A percentile compares a stretch with the other conserved stretches of the same genome.
Evolutionary conservation across 2,113 vertebrate genomes (phyloP).

Genomic region (Varanus salvator): DNA sequence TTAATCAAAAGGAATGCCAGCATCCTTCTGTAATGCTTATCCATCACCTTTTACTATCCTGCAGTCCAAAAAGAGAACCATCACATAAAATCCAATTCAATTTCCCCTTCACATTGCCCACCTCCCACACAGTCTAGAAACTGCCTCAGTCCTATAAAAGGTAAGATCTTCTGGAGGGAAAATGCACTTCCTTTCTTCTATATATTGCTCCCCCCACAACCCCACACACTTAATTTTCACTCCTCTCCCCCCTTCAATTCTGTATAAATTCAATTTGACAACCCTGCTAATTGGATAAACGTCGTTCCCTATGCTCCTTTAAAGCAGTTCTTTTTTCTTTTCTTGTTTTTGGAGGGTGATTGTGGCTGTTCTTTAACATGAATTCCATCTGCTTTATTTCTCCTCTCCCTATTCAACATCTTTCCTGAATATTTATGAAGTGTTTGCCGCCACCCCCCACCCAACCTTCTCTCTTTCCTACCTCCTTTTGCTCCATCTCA

Average conservation of each 20-base stretch:
- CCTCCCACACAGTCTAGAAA: constrained; percentile 59
- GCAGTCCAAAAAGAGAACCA: neutral
- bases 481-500: constrained; percentile 51
- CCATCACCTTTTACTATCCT: neutral
- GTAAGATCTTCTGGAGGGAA: constrained; percentile 57
- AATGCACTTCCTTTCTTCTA: constrained; percentile 67
- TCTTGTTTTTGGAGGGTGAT: constrained; percentile 84
- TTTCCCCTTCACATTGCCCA: constrained; percentile 41
- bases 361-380: constrained; percentile 82
- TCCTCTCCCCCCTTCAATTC: constrained; percentile 69
- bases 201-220: constrained; percentile 52
- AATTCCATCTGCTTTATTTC: constrained; percentile 90
- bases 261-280: constrained; percentile 99
- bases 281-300: constrained; percentile 99
- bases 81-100: neutral
- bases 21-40: neutral
- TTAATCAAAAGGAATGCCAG: neutral
- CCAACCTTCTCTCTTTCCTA: constrained; percentile 20
- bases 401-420: constrained; percentile 77
- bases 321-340: constrained; percentile 85
- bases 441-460: constrained; percentile 38
- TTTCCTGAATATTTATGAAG: constrained; percentile 92
- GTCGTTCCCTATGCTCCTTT: constrained; percentile 81
- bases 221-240: constrained; percentile 75
- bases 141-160: constrained; percentile 57